These are phyloP conservation scores for Troilus luridus DNA, from an alignment of 2,888 invertebrate genomes.

Conservation along the genomic window DNA sequence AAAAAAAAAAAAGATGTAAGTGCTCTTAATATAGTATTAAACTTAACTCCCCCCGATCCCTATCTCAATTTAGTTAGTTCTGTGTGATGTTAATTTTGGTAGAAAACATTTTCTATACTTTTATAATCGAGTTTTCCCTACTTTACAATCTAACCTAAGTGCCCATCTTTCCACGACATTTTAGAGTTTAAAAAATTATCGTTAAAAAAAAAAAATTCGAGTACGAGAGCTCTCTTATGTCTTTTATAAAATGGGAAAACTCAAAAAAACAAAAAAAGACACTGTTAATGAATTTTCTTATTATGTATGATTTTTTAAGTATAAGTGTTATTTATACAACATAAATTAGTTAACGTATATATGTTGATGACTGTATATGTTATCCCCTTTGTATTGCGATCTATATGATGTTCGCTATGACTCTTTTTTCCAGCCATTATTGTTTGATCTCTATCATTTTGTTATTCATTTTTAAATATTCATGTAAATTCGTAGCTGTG, in stretches of 20 bases:
- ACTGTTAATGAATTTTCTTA: slow-evolving; percentile 46
- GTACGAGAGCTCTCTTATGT: slow-evolving; percentile 4
- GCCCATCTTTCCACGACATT: slow-evolving; percentile 25
- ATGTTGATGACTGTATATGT: slow-evolving; percentile 37
- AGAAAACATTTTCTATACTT: slow-evolving; percentile 58
- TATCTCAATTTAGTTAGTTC: slow-evolving; percentile 48
- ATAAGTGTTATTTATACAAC: slow-evolving; percentile 52
- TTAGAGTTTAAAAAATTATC: background rate
- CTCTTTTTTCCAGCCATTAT: slow-evolving; percentile 31
- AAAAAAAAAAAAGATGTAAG: slow-evolving; percentile 59
- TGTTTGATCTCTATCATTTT: slow-evolving; percentile 58
- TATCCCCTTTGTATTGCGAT: slow-evolving; percentile 39
- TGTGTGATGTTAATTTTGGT: slow-evolving; percentile 46
- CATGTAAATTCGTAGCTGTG: slow-evolving; percentile 47
- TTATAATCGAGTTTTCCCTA: slow-evolving; percentile 55
- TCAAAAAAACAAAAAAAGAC: slow-evolving; percentile 27
- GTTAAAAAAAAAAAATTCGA: background rate
- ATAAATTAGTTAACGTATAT: slow-evolving; percentile 42
- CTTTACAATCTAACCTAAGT: slow-evolving; percentile 16
- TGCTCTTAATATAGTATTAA: slow-evolving; percentile 64
- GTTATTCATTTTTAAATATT: slow-evolving; percentile 50
- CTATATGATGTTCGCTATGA: background rate
- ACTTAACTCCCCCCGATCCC: slow-evolving; percentile 22
- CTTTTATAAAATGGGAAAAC: slow-evolving; percentile 41
- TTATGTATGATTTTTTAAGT: slow-evolving; percentile 28